These are phyloP conservation scores for Pedionomus torquatus DNA, from an alignment of 2,113 vertebrate genomes.

Conservation along the genomic window DNA sequence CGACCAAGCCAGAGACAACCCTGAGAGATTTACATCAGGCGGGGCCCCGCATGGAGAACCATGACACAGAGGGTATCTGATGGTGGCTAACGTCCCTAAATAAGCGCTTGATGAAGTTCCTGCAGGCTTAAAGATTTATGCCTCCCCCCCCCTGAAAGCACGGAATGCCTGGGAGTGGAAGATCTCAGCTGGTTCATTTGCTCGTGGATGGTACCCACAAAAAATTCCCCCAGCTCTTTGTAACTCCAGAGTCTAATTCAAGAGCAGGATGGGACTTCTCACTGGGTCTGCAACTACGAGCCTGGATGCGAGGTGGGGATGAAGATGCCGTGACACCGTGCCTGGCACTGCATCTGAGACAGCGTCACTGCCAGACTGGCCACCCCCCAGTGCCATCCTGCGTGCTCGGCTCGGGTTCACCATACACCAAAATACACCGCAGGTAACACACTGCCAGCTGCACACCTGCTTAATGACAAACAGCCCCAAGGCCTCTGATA, in stretches of 20 bases:
- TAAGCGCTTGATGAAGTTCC: constrained; percentile 11
- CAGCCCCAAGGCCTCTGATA: not conserved
- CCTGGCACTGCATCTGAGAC: not conserved
- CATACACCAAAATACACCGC: fast-evolving
- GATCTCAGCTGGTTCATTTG: not conserved
- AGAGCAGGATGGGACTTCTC: not conserved
- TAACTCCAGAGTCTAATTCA: fast-evolving
- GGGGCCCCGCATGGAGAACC: not conserved
- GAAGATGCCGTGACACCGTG: fast-evolving
- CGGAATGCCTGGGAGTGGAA: not conserved
- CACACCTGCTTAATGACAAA: not conserved
- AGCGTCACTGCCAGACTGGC: fast-evolving
- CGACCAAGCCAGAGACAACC: constrained; percentile 11
- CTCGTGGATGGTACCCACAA: not conserved
- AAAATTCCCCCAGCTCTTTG: not conserved
- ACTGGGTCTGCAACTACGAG: fast-evolving
- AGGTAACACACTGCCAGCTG: not conserved
- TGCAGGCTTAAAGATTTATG: constrained; percentile 15
- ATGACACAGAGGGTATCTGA: not conserved
- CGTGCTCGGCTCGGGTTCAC: fast-evolving
- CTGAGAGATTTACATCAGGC: not conserved
- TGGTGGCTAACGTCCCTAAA: not conserved
- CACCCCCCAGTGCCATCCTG: fast-evolving
- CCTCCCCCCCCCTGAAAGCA: not conserved
- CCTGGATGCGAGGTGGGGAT: not conserved